Conservation (phyloP, 1,140 invertebrate species). For the Lucilia cuprina region DNA sequence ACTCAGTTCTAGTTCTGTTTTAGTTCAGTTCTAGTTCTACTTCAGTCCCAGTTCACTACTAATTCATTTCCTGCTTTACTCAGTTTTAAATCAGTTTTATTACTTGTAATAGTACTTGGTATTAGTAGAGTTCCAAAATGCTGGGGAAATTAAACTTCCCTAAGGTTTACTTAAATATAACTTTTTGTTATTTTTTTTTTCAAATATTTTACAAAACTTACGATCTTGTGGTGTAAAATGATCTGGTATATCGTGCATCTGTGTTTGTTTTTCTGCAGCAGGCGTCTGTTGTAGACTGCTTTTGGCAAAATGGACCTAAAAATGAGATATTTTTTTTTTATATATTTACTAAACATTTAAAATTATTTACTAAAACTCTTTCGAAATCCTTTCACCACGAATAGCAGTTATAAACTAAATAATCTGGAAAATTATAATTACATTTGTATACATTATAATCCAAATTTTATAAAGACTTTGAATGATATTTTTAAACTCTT, state of each 20-base stretch:
- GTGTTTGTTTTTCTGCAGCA: slow-evolving; percentile 9
- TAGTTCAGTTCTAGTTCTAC: too few relatives aligned
- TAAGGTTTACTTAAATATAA: too few relatives aligned
- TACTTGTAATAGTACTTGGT: too few relatives aligned
- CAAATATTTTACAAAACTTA: not conserved
- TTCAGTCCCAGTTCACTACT: too few relatives aligned
- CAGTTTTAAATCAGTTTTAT: too few relatives aligned
- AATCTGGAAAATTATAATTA: too few relatives aligned
- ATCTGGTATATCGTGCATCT: slow-evolving; percentile 18
- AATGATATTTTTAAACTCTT: not conserved
- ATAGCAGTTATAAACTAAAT: not conserved
- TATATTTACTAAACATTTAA: not conserved
- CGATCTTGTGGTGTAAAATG: slow-evolving; percentile 29
- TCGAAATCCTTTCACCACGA: not conserved
- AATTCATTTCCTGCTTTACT: too few relatives aligned
- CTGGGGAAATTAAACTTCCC: too few relatives aligned
- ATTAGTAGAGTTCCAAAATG: too few relatives aligned
- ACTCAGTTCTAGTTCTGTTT: too few relatives aligned
- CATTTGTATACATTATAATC: too few relatives aligned
- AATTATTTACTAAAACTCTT: not conserved
- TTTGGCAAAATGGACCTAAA: slow-evolving; percentile 57
- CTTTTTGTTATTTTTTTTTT: too few relatives aligned
- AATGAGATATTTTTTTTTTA: not conserved
- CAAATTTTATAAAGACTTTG: not conserved
- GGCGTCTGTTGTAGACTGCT: slow-evolving; percentile 38